A percentile compares a stretch with the other conserved stretches of the same genome.
phyloP scores from a whole-genome alignment of 2,113 vertebrate genomes.

The Sigmodon hispidus region DNA sequence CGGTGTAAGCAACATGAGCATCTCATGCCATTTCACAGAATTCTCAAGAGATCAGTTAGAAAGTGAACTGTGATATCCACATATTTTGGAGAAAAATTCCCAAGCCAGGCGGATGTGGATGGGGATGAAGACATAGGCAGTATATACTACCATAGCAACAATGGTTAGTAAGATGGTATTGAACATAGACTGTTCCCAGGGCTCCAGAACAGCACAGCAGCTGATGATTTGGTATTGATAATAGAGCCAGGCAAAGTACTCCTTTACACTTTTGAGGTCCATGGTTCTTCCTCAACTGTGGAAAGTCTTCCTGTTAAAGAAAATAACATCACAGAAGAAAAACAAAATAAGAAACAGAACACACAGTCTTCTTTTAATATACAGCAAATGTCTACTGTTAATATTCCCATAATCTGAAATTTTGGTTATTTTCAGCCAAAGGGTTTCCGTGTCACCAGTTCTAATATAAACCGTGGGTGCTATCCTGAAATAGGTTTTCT shows the following conservation, averaged over 20 bases:
- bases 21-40: background rate
- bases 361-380: background rate
- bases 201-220: constrained; percentile 96
- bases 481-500: background rate
- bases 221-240: constrained; percentile 98
- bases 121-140: constrained; percentile 96
- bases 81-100: constrained; percentile 94
- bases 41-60: constrained; percentile 84
- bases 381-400: background rate
- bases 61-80: constrained; percentile 88
- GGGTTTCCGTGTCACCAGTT: background rate
- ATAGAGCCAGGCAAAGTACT: constrained; percentile 96
- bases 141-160: constrained; percentile 95
- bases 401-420: background rate
- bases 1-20: constrained; percentile 38
- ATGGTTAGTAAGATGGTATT: constrained; percentile 92
- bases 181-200: constrained; percentile 97
- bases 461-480: background rate
- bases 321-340: constrained; percentile 53
- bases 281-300: constrained; percentile 79
- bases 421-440: constrained; percentile 20
- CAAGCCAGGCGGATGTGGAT: constrained; percentile 94
- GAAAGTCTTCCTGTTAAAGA: constrained; percentile 60
- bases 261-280: constrained; percentile 91
- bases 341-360: background rate